Percentiles rank a stretch among this genome's conserved stretches.
phyloP scores from a whole-genome alignment of 2,888 invertebrate genomes.

The Thera obeliscata region DNA sequence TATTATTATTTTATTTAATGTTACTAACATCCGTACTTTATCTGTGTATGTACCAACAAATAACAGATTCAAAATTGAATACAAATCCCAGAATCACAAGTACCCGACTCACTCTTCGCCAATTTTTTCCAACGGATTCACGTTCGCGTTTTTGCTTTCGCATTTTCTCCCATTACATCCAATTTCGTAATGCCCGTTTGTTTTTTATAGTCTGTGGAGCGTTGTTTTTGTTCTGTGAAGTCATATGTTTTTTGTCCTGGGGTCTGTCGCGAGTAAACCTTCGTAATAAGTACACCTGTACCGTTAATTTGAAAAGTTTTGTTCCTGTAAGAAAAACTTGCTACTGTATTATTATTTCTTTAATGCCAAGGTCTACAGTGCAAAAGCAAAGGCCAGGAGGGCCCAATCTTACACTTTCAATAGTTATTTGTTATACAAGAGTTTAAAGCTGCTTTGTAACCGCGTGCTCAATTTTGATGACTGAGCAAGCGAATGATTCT shows the following conservation, averaged over 20 bases:
- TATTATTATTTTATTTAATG: no score
- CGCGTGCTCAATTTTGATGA: no score
- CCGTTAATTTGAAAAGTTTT: constrained; percentile 31
- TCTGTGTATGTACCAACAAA: no score
- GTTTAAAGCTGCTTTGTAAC: no score
- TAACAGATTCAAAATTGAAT: not conserved
- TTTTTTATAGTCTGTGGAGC: constrained; percentile 44
- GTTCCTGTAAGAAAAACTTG: constrained; percentile 6
- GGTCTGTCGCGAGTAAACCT: constrained; percentile 13
- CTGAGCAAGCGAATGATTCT: no score
- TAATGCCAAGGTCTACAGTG: not conserved
- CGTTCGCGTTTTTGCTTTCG: constrained; percentile 42
- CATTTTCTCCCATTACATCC: constrained; percentile 47
- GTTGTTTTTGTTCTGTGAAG: constrained; percentile 41
- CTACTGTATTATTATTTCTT: constrained; percentile 4
- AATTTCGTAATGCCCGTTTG: constrained; percentile 45
- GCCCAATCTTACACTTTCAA: no score
- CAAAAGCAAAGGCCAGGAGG: no score
- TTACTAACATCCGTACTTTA: no score
- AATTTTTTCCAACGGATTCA: constrained; percentile 29
- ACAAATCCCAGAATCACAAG: constrained; percentile 11
- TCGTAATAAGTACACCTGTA: constrained; percentile 26
- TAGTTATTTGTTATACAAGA: no score
- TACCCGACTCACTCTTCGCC: constrained; percentile 23
- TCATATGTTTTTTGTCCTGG: constrained; percentile 38